These are phyloP conservation scores for Girardinus metallicus DNA, from an alignment of 2,797 vertebrate genomes.

Conservation along the genomic window DNA sequence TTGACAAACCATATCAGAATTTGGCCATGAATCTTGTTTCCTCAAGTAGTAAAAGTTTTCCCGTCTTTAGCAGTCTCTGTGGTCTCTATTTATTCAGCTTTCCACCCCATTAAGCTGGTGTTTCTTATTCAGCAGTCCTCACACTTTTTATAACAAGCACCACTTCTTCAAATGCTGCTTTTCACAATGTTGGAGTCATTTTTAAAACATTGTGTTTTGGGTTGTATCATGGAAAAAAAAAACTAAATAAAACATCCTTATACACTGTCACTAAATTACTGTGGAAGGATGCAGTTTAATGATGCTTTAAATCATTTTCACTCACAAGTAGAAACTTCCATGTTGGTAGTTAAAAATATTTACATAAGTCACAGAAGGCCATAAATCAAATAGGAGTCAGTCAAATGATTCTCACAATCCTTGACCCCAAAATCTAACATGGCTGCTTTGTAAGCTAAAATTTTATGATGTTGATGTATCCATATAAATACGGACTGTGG, in stretches of 20 bases:
- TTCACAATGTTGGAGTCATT: neutral
- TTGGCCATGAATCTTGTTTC: neutral
- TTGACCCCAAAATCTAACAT: neutral
- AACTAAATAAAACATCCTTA: neutral
- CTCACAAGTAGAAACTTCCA: neutral
- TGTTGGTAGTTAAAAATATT: neutral
- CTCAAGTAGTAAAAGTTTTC: too few relatives aligned
- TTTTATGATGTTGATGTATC: neutral
- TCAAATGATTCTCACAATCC: neutral
- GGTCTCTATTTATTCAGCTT: neutral
- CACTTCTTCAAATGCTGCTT: neutral
- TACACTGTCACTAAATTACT: neutral
- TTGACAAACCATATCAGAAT: neutral
- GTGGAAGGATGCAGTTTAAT: neutral
- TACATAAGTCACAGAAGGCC: neutral
- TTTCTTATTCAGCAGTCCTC: neutral
- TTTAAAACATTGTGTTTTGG: neutral
- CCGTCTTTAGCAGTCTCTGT: neutral
- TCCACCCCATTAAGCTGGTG: neutral
- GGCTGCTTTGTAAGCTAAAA: neutral
- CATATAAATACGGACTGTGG: too few relatives aligned
- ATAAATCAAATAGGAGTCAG: neutral
- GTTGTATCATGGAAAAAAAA: neutral
- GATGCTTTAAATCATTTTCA: neutral
- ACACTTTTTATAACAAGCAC: neutral